Base-by-base conservation (phyloP, 1,140 invertebrate genomes). In the Grapholita molesta region DNA sequence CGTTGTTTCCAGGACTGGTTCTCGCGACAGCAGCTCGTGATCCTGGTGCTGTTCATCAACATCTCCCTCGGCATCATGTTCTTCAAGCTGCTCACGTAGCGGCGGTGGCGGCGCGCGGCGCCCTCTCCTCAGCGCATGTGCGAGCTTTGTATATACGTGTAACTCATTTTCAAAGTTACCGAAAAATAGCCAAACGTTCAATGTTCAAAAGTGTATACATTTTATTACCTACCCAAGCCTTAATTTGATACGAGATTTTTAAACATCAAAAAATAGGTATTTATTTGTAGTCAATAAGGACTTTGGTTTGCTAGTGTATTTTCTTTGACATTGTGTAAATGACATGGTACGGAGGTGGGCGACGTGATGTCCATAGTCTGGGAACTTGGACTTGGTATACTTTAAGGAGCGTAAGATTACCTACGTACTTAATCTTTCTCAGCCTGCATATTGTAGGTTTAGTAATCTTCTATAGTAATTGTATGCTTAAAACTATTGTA, bases 51-150 rank as follows among this genome's bases (percentile, higher is more conserved):
- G 75, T 97, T 99, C 92, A 95, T 99, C 92, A 99, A 99, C 94
- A 96, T 99, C 90, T 97, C 97, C 77, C 93, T 99, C 94, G 98
- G 97, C 84, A 96, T 98, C 92, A 97, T 99, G 95, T 99, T 99
- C 93, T 97, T 98, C 94, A 99, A 99, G 92, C 94, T 99, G 92
- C 94, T 99, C 75, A 98, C 97, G 95, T 98, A 97, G 95, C 93
- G 87, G 74, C 86, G 88, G 85, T 84, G 79, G 80, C 69, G 85
- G 88, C 88, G 89, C 85, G 64, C 21, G 23, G 86, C 89, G 86
- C 88, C 86, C 76, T 35, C 25, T 30, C 55, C 55, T 65, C 53
- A 48, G 42, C 42, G 42, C 42, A 48, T 48, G n/a, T 48, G 42
- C 42, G 42, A 32, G 74, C 48, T 70, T 78, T 87, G 82, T 85